Conservation (phyloP, 1,140 invertebrate genomes). For the Lysiphlebus fabarum region DNA sequence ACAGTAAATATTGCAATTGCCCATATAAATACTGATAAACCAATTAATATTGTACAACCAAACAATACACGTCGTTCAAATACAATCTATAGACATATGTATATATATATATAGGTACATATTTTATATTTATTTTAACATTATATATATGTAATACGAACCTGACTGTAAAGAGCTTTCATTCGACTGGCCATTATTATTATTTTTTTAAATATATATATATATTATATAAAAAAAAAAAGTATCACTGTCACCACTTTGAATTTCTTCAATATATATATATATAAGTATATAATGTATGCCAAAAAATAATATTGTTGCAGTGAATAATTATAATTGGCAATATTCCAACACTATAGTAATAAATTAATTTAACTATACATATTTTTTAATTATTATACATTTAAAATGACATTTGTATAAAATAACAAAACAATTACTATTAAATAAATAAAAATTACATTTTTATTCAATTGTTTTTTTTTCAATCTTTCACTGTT, state of each 20-base stretch:
- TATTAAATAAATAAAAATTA: too few species aligned
- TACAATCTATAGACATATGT: conserved; percentile 52
- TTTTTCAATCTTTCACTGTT: too few species aligned
- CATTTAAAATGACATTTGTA: too few species aligned
- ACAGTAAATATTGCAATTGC: conserved; percentile 70
- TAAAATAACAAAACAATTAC: too few species aligned
- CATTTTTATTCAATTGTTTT: too few species aligned
- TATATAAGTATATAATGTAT: not conserved
- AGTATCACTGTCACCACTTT: conserved; percentile 1
- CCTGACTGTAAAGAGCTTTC: conserved; percentile 47
- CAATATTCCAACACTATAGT: too few species aligned
- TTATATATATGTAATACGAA: conserved; percentile 25
- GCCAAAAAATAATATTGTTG: too few species aligned
- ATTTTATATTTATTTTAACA: not conserved
- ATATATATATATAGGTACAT: not conserved
- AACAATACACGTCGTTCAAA: conserved; percentile 70
- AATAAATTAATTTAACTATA: too few species aligned
- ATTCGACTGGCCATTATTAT: conserved; percentile 43
- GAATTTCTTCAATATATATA: not conserved
- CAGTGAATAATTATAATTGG: too few species aligned
- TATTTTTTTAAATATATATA: not conserved
- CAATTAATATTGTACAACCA: conserved; percentile 65
- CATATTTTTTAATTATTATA: too few species aligned
- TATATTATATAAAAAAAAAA: not conserved
- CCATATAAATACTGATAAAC: conserved; percentile 68